These are phyloP conservation scores for Megaustenia siamemsis DNA, from an alignment of 2,888 invertebrate genomes.

Conservation along the genomic window DNA sequence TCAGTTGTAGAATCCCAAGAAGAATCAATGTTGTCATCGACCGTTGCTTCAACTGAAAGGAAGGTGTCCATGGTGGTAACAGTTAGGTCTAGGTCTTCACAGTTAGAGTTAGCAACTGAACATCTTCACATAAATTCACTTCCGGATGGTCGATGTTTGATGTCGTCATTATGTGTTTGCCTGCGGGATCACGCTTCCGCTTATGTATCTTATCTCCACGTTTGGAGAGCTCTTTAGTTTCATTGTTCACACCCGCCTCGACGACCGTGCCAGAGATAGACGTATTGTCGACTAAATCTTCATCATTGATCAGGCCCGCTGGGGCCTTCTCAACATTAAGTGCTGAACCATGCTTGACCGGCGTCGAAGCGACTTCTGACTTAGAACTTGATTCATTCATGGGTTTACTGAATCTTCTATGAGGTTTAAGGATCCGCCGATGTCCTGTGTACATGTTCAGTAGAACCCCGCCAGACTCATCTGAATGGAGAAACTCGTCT, in stretches of 20 bases:
- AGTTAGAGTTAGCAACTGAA: not conserved
- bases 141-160: not conserved
- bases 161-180: not conserved
- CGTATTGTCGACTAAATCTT: not conserved
- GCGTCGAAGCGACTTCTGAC: not conserved
- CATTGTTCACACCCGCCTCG: not conserved
- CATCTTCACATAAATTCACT: not conserved
- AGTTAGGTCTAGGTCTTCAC: slow-evolving; percentile 5
- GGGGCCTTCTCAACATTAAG: not conserved
- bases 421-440: slow-evolving; percentile 40
- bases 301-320: too few species aligned
- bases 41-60: not conserved
- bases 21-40: not conserved
- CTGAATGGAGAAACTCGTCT: slow-evolving; percentile 22
- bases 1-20: not conserved
- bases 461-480: slow-evolving; percentile 27
- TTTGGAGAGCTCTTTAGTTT: not conserved
- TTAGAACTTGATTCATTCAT: not conserved
- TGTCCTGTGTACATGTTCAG: slow-evolving; percentile 37
- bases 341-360: not conserved
- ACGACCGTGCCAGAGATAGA: too few species aligned
- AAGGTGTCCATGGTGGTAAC: not conserved
- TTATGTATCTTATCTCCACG: slow-evolving; percentile 6
- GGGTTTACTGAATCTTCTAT: slow-evolving; percentile 29
- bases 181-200: slow-evolving; percentile 3